Base-by-base conservation (phyloP, 1,140 invertebrate genomes). In the Gyrodactylus bullatarudis region DNA sequence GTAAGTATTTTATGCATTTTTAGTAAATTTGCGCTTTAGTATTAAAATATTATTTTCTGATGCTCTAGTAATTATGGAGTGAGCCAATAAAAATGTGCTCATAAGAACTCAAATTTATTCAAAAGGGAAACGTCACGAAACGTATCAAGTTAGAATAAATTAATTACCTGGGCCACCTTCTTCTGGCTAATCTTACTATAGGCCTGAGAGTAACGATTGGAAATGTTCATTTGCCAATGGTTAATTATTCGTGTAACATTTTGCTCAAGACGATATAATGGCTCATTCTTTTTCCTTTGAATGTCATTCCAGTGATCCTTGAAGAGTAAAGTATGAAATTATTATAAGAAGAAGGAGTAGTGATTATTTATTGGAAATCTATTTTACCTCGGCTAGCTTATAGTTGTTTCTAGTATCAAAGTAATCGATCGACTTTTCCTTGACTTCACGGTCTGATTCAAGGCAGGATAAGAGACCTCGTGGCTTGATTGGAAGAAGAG, bases 331-430 rank as follows among this genome's bases (percentile, higher is more conserved):
- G 22, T 24, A 22, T 22, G 16, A 23, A 70, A 19, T 70, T 22
- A n/a, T n/a, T n/a, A n/a, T n/a, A n/a, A n/a, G n/a, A n/a, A n/a
- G n/a, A n/a, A n/a, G n/a, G n/a, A n/a, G n/a, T n/a, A n/a, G n/a
- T n/a, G n/a, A n/a, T n/a, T n/a, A n/a, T n/a, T n/a, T n/a, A n/a
- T n/a, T n/a, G 1, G 20, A 27, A 23, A 73, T 21, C 16, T 25
- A 22, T 80, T 87, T 84, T 79, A 89, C 88, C 79, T 87, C 87
- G 74, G 92, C 93, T 75, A 96, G 85, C 81, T 92, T 89, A 75
- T 98, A 83, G 84, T 96, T 98, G 81, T 97, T 91, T 74, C 94
- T 83, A 75, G 87, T 85, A 77, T 89, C 86, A 1, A 93, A 81
- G 75, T 85, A 83, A 76, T 89, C 87, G 75, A 87, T 85, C 75